These are phyloP conservation scores for Pangasius djambal DNA, from an alignment of 2,797 vertebrate genomes.

Conservation along the genomic window DNA sequence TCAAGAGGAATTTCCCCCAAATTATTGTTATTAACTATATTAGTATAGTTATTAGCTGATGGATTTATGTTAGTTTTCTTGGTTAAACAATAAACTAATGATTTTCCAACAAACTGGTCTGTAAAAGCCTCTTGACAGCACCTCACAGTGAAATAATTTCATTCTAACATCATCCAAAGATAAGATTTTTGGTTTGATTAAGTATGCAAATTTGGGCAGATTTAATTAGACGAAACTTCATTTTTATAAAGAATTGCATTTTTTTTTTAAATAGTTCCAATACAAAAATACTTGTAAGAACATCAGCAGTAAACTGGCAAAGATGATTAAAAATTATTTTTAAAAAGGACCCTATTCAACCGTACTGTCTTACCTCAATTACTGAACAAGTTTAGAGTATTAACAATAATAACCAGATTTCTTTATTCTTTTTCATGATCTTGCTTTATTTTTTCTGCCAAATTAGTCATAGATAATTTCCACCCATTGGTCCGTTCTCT, in stretches of 20 bases:
- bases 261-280: background rate
- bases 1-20: no score
- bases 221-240: background rate
- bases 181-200: background rate
- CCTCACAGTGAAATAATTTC: background rate
- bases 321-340: background rate
- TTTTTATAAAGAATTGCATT: slow-evolving; percentile 3
- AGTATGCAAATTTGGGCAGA: background rate
- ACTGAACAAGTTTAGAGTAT: background rate
- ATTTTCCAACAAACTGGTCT: background rate
- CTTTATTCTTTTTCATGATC: background rate
- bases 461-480: background rate
- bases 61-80: background rate
- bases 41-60: background rate
- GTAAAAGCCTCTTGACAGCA: background rate
- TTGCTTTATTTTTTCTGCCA: background rate
- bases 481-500: background rate
- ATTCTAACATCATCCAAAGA: background rate
- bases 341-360: background rate
- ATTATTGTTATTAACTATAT: no score
- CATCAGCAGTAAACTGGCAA: background rate
- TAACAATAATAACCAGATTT: background rate
- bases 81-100: background rate
- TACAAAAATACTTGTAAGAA: background rate
- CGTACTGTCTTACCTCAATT: background rate